Evolutionary conservation across 2,797 vertebrate species (phyloP).

Genomic region (Glossophaga mutica): DNA sequence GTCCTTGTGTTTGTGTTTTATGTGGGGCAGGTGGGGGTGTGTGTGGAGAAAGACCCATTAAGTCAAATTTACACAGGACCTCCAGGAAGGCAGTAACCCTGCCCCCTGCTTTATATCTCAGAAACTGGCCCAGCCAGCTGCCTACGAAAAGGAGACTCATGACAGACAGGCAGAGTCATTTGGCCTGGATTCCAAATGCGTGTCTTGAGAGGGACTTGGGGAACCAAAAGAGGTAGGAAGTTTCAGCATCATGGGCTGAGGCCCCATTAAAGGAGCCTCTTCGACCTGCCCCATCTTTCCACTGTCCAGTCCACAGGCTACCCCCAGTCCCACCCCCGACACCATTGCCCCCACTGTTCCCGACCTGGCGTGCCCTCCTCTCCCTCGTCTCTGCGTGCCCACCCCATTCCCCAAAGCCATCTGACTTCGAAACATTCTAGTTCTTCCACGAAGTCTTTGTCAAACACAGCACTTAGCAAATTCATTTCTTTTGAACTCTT

Average conservation of each 20-base stretch:
- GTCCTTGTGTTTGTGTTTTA: background rate
- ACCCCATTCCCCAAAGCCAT: too few relatives aligned
- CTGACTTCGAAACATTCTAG: background rate
- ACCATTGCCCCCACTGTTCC: fast-evolving
- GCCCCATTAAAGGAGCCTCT: background rate
- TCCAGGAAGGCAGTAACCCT: background rate
- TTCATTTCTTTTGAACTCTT: background rate
- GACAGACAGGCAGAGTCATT: background rate
- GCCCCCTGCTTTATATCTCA: background rate
- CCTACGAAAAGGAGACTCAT: background rate
- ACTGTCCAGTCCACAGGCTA: background rate
- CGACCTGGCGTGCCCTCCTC: fast-evolving
- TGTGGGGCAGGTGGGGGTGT: background rate
- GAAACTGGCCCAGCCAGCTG: background rate
- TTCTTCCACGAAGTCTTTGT: background rate
- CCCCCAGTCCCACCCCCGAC: too few relatives aligned
- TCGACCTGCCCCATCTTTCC: background rate
- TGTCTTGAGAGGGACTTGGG: background rate
- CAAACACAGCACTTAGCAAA: background rate
- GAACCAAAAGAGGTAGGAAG: background rate
- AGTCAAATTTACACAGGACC: conserved; percentile 58
- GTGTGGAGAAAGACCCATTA: background rate
- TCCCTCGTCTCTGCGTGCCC: background rate
- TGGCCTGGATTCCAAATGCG: background rate
- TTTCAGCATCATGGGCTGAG: too few relatives aligned